Conservation (phyloP, 2,113 vertebrate species). For the Seriola quinqueradiata region DNA sequence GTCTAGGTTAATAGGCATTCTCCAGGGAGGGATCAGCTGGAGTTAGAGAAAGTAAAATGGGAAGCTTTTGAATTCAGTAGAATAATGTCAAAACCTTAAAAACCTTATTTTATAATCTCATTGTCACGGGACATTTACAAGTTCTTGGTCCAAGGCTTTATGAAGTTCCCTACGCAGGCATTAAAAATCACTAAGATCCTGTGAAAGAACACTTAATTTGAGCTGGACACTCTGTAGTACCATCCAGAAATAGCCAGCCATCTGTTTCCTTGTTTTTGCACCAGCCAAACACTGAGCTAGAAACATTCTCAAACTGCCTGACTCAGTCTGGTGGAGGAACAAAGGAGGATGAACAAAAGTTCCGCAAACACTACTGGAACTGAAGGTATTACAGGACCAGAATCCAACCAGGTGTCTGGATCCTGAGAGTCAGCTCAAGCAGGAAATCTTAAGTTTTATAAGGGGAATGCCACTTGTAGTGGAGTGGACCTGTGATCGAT, state of each 20-base stretch:
- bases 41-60: constrained; percentile 53
- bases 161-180: constrained; percentile 58
- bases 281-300: constrained; percentile 55
- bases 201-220: constrained; percentile 64
- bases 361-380: not conserved
- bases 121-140: constrained; percentile 61
- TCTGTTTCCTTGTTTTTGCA: constrained; percentile 70
- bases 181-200: constrained; percentile 60
- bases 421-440: constrained; percentile 32
- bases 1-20: constrained; percentile 71
- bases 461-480: constrained; percentile 51
- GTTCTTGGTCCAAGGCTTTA: constrained; percentile 54
- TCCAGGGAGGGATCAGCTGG: constrained; percentile 65
- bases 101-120: constrained; percentile 43
- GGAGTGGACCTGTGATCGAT: constrained; percentile 77
- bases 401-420: constrained; percentile 41
- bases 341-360: constrained; percentile 39
- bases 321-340: constrained; percentile 41
- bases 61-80: constrained; percentile 43
- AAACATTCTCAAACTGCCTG: constrained; percentile 31
- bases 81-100: constrained; percentile 62
- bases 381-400: constrained; percentile 17
- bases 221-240: constrained; percentile 62
- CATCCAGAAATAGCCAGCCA: constrained; percentile 69
- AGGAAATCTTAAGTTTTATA: constrained; percentile 18